Conservation (phyloP, 2,113 vertebrate species). For the Caracal caracal region DNA sequence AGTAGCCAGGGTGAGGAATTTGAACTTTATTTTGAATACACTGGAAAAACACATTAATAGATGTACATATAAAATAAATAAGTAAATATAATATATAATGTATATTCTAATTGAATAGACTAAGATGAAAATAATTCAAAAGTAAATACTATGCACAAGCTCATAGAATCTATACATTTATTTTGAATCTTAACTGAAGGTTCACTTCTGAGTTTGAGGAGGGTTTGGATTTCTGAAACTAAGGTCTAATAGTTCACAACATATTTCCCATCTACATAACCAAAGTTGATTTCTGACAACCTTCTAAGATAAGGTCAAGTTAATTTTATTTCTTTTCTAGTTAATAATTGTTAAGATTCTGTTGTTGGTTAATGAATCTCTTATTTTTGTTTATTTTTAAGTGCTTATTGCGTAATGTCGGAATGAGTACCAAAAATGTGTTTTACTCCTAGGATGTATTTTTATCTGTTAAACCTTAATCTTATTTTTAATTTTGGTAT, state of each 20-base stretch:
- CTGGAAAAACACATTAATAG: not conserved
- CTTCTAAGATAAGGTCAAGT: conserved; percentile 51
- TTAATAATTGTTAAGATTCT: conserved; percentile 68
- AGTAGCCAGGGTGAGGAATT: not conserved
- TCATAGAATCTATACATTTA: conserved; percentile 2
- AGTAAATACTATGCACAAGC: not conserved
- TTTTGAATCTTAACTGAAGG: not conserved
- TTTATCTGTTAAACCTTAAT: conserved; percentile 64
- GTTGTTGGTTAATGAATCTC: conserved; percentile 51
- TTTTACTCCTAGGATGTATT: conserved; percentile 36
- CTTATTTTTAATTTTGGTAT: conserved; percentile 52
- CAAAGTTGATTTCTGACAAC: conserved; percentile 39
- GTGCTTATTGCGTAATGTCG: not conserved
- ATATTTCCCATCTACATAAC: conserved; percentile 43
- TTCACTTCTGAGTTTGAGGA: conserved; percentile 40
- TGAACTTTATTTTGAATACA: not conserved
- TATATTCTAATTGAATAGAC: not conserved
- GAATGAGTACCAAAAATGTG: conserved; percentile 35
- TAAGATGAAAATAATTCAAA: not conserved
- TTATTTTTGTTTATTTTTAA: conserved; percentile 68
- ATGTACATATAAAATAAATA: not conserved
- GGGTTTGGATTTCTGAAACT: conserved; percentile 43
- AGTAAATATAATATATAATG: not conserved
- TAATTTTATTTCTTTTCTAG: conserved; percentile 63
- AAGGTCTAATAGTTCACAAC: not conserved